A percentile compares a stretch with the other conserved stretches of the same genome.
Evolutionary conservation across 1,140 invertebrate genomes (phyloP).

Genomic region (Drosophila guanche): DNA sequence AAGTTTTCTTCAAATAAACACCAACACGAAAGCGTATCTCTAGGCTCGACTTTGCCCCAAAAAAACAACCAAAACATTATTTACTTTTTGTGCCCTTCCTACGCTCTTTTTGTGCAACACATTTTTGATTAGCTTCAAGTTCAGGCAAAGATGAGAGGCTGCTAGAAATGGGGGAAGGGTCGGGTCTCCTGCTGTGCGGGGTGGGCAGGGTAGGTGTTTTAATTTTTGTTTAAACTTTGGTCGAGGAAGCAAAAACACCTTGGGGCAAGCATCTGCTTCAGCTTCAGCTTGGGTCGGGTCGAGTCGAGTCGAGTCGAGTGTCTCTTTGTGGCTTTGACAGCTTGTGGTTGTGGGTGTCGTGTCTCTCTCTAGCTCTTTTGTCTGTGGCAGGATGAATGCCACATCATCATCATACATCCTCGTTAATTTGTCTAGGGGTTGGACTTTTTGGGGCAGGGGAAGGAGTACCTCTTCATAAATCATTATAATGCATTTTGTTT

Average conservation of each 20-base stretch:
- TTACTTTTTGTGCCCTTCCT: conserved; percentile 19
- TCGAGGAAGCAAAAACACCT: conserved; percentile 62
- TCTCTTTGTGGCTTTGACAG: conserved; percentile 79
- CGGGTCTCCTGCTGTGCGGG: conserved; percentile 1
- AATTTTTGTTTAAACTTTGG: conserved; percentile 74
- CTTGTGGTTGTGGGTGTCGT: conserved; percentile 54
- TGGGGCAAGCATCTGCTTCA: conserved; percentile 45
- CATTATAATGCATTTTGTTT: conserved; percentile 74
- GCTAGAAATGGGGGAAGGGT: background rate
- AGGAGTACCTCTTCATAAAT: conserved; percentile 51
- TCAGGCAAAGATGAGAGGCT: conserved; percentile 20
- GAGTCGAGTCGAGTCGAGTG: conserved; percentile 72
- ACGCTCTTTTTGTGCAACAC: conserved; percentile 45
- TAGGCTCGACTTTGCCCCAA: background rate
- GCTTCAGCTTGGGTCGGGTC: conserved; percentile 35
- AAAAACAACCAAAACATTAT: background rate
- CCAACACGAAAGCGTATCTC: conserved; percentile 22
- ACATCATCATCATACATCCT: conserved; percentile 77
- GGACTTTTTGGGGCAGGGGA: conserved; percentile 31
- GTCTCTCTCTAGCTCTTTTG: background rate
- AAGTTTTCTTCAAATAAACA: background rate
- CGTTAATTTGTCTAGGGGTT: conserved; percentile 71
- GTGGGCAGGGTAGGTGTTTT: conserved; percentile 53
- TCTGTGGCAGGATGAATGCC: conserved; percentile 24
- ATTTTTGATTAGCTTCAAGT: conserved; percentile 73